Conservation (phyloP, 1,140 invertebrate genomes). For the Drosophila eugracilis region DNA sequence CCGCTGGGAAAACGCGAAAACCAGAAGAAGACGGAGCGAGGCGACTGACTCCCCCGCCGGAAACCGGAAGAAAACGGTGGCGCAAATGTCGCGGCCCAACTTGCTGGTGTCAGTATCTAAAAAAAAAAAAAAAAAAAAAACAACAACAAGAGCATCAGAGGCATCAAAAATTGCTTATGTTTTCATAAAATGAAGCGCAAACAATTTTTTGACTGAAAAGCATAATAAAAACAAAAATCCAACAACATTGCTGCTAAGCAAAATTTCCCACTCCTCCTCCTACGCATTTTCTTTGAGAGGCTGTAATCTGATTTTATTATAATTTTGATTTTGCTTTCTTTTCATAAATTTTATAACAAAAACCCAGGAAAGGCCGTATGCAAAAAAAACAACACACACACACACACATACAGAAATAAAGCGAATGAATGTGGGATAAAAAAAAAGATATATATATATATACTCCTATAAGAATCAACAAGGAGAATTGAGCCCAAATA, state of each 20-base stretch:
- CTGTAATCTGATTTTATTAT: conserved; percentile 83
- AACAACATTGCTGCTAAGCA: conserved; percentile 37
- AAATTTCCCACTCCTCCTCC: conserved; percentile 35
- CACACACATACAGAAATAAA: conserved; percentile 9
- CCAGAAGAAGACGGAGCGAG: conserved; percentile 22
- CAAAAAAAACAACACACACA: too few species aligned
- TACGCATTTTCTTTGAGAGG: conserved; percentile 33
- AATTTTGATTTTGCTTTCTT: conserved; percentile 83
- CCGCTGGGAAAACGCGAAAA: conserved; percentile 62
- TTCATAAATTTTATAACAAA: conserved; percentile 84
- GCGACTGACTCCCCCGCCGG: too few species aligned
- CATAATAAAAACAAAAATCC: conserved; percentile 69
- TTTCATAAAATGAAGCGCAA: conserved; percentile 82
- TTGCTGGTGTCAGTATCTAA: conserved; percentile 75
- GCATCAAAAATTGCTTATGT: conserved; percentile 79
- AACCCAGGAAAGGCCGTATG: conserved; percentile 42
- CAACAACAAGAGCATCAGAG: conserved; percentile 34
- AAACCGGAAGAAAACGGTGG: conserved; percentile 29
- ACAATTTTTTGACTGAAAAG: conserved; percentile 80
- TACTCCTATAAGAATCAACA: conserved; percentile 26
- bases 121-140: background rate
- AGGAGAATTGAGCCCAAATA: conserved; percentile 55
- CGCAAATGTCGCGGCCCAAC: conserved; percentile 51
- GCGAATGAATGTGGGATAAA: conserved; percentile 35
- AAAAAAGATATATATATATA: too few species aligned